These are phyloP conservation scores for Thripadectes ignobilis DNA, from an alignment of 2,797 vertebrate genomes.

Conservation along the genomic window DNA sequence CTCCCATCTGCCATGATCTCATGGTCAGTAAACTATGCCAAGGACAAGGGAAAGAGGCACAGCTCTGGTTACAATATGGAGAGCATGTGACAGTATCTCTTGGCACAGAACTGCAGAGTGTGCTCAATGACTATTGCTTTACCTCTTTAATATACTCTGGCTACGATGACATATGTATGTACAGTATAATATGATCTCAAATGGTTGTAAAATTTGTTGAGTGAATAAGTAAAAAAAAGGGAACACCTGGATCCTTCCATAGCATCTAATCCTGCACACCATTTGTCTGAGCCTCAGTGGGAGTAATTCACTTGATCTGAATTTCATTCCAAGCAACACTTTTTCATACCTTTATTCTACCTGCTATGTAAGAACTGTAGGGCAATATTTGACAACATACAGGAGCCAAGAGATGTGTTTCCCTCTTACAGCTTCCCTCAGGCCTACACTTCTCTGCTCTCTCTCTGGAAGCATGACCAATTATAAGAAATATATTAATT, in stretches of 20 bases:
- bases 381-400: not conserved
- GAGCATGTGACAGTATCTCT: slow-evolving; percentile 35
- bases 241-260: slow-evolving; percentile 26
- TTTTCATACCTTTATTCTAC: not conserved
- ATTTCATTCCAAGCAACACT: not conserved
- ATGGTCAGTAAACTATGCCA: slow-evolving; percentile 29
- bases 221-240: slow-evolving; percentile 7
- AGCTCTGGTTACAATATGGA: not conserved
- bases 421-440: not conserved
- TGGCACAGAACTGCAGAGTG: slow-evolving; percentile 4
- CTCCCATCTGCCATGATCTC: slow-evolving; percentile 61
- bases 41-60: slow-evolving; percentile 8
- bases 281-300: not conserved
- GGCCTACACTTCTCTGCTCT: not conserved
- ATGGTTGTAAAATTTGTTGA: slow-evolving; percentile 45
- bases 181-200: slow-evolving; percentile 8
- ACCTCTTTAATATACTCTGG: slow-evolving; percentile 6
- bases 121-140: slow-evolving; percentile 26
- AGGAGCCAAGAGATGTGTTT: not conserved
- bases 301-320: not conserved
- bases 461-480: not conserved
- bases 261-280: not conserved
- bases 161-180: not conserved
- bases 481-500: not conserved
- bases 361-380: not conserved